phyloP scores from a whole-genome alignment of 1,140 invertebrate species.

The Musca vetustissima region DNA sequence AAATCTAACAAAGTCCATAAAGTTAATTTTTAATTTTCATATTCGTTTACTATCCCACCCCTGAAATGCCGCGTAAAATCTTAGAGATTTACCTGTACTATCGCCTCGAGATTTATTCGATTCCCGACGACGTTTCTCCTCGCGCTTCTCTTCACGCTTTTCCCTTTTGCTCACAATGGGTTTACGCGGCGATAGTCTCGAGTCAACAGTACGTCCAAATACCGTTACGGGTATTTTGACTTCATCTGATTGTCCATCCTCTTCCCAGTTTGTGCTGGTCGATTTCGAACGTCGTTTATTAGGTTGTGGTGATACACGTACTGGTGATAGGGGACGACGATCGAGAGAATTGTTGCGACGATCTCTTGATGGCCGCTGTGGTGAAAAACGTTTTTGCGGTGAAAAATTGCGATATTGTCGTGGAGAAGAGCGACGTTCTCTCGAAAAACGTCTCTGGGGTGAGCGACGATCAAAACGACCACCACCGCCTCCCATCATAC shows the following conservation, averaged over 20 bases:
- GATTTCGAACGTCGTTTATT: slow-evolving; percentile 32
- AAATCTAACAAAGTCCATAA: too few species aligned
- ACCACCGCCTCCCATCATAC: slow-evolving; percentile 25
- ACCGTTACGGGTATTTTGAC: neutral
- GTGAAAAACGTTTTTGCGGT: slow-evolving; percentile 41
- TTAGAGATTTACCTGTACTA: slow-evolving; percentile 26
- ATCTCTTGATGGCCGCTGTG: slow-evolving; percentile 31
- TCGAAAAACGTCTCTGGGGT: slow-evolving; percentile 40
- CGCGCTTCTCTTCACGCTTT: neutral
- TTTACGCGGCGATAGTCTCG: slow-evolving; percentile 9
- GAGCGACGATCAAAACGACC: slow-evolving; percentile 46
- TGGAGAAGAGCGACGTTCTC: slow-evolving; percentile 46
- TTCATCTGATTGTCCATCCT: slow-evolving; percentile 12
- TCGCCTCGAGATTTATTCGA: slow-evolving; percentile 26
- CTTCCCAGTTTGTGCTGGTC: slow-evolving; percentile 31
- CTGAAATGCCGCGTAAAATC: too few species aligned
- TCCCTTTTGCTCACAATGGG: slow-evolving; percentile 8
- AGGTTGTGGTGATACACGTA: slow-evolving; percentile 23
- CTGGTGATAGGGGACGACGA: slow-evolving; percentile 36
- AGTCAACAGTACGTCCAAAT: neutral
- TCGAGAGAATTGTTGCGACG: slow-evolving; percentile 38
- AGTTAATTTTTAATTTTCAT: too few species aligned
- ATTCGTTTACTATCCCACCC: too few species aligned
- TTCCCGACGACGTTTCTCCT: slow-evolving; percentile 29
- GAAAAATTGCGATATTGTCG: slow-evolving; percentile 39